Evolutionary conservation across 2,797 vertebrate genomes (phyloP).

Genomic region (Sparus aurata): DNA sequence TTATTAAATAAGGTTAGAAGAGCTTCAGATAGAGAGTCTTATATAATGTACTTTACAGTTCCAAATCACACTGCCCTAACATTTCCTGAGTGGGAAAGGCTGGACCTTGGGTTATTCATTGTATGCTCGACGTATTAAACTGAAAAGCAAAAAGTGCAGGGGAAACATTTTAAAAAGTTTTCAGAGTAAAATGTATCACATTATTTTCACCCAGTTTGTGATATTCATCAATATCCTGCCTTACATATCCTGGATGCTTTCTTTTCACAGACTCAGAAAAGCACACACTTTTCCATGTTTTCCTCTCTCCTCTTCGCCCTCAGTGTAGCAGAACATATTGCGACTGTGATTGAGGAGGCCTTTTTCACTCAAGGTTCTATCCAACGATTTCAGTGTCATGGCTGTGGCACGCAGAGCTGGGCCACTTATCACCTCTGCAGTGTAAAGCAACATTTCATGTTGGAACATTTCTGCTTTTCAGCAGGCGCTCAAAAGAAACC

Average conservation of each 20-base stretch:
- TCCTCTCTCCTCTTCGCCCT: neutral
- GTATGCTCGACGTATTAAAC: too few relatives aligned
- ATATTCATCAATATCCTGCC: neutral
- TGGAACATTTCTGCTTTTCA: slow-evolving; percentile 40
- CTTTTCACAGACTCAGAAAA: slow-evolving; percentile 3
- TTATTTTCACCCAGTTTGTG: neutral
- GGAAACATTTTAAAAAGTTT: neutral
- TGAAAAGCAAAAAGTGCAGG: too few relatives aligned
- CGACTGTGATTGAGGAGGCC: slow-evolving; percentile 14
- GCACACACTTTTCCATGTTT: neutral
- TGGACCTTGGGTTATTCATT: too few relatives aligned
- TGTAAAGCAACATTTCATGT: slow-evolving; percentile 33
- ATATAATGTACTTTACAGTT: too few relatives aligned
- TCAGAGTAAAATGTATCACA: neutral
- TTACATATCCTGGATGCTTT: neutral
- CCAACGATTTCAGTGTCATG: slow-evolving; percentile 39
- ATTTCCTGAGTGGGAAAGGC: too few relatives aligned
- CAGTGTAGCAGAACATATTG: slow-evolving; percentile 21
- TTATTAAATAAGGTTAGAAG: too few relatives aligned
- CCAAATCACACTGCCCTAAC: too few relatives aligned
- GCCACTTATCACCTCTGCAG: slow-evolving; percentile 38
- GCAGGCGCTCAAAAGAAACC: slow-evolving; percentile 23
- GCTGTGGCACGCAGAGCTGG: slow-evolving; percentile 21
- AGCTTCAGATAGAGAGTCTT: too few relatives aligned
- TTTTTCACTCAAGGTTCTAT: slow-evolving; percentile 55